Percentiles rank a stretch among this genome's conserved stretches.
phyloP scores from a whole-genome alignment of 2,113 vertebrate genomes.

The Ailuropoda melanoleuca region DNA sequence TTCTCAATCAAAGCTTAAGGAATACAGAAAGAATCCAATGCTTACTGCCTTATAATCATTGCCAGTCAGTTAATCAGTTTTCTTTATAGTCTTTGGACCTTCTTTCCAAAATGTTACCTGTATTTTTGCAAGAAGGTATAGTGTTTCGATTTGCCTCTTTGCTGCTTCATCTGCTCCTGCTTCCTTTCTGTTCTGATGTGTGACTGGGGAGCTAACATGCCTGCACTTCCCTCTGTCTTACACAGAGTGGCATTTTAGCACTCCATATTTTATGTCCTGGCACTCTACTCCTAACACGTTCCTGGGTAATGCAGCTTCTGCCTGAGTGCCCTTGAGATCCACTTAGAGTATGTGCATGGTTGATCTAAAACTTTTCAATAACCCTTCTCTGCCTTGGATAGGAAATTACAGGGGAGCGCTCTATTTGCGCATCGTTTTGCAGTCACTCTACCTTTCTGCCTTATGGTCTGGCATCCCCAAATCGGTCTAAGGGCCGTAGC shows the following conservation, averaged over 20 bases:
- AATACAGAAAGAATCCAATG: not conserved
- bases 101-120: not conserved
- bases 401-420: slow-evolving; percentile 29
- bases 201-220: not conserved
- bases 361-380: slow-evolving; percentile 46
- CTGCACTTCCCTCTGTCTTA: not conserved
- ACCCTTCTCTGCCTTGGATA: not conserved
- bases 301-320: slow-evolving; percentile 26
- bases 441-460: slow-evolving; percentile 3
- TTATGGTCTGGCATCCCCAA: not conserved
- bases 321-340: slow-evolving; percentile 23
- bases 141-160: not conserved
- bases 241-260: not conserved
- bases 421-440: slow-evolving; percentile 12
- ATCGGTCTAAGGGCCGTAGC: not conserved
- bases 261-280: not conserved
- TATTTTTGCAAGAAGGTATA: not conserved
- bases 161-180: not conserved
- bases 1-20: not conserved
- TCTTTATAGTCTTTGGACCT: not conserved
- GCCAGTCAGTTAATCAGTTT: not conserved
- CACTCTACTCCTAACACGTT: not conserved
- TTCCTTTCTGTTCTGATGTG: not conserved
- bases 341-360: slow-evolving; percentile 21
- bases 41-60: not conserved